Evolutionary conservation across 2,888 invertebrate genomes (phyloP), one percentile per base, ranked within the genome.

Genomic region (Morinoia aosen): DNA sequence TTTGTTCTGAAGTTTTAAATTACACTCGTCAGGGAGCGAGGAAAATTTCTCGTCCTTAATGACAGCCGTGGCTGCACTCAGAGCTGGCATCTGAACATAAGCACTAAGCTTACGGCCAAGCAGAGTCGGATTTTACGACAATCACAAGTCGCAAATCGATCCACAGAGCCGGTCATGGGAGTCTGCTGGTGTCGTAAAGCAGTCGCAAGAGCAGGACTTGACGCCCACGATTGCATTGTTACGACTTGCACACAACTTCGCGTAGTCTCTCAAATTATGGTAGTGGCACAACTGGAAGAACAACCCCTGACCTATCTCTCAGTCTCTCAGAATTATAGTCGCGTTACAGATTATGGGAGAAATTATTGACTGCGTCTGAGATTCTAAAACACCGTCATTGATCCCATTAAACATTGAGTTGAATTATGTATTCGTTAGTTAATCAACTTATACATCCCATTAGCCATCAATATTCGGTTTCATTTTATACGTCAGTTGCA

Each of bases 101-200:
- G 40, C 90, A 90, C 90, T 12, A 48, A 40, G 48, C 90, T 48
- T 14, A 40, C 14, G 40, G 40, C 90, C 48, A 48, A 40, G 90
- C 90, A 48, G 40, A 90, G 90, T 48, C 90, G 48, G 48, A 90
- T 57, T 93, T 93, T 93, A 93, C 93, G 93, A 48, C 56, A 33
- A 93, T 16, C 57, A 10, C 57, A 57, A 93, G 93, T 93, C 93
- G 33, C 56, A 39, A 58, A 93, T 93, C 93, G 93, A 93, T 93
- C 57, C 93, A 48, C 33, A 93, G 33, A 93, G 93, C 57, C 11
- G 93, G 57, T 57, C 93, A 48, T 33, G 57, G 57, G 58, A 39
- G 93, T 48, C 93, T 93, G 93, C n/a, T 11, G 57, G 56, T 19
- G 57, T 93, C 93, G 93, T 93, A 57, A 93, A 93, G 93, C 16